Base-by-base conservation (phyloP, 2,113 vertebrate genomes). In the Halcyon malimbica region DNA sequence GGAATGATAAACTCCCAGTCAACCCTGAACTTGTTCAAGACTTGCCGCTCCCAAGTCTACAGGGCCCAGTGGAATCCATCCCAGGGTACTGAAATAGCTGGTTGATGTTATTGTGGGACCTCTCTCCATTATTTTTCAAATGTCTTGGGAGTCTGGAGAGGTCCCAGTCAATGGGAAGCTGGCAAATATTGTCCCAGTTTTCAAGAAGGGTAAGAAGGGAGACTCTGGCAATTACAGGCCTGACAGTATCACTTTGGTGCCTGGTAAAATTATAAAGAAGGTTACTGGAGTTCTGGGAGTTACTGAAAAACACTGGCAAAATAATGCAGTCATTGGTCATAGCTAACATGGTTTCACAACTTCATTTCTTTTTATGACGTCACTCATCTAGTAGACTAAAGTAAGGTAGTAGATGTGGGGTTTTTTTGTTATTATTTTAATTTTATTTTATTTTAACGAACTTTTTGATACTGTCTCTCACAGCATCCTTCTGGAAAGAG, bases 321-420 rank as follows among this genome's bases (percentile, higher is more conserved):
- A 46, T 13, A 78, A 12, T 3, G 3, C 24, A 85, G 44, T 18
- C 18, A 24, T 10, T 78, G 24, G 9, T 71, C 11, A 39, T 17
- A 73, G 26, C 10, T 23, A 71, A 16, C 15, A 28, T 0, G 0
- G 6, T 3, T 70, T 82, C 33, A 51, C 0, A 77, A 8, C 33
- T 54, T 29, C 39, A 82, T 88, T 65, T 69, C n/a, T 20, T 88
- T 73, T 41, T 69, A 16, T 69, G 13, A 50, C 35, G 11, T 26
- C 18, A 51, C 33, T 18, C 8, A 62, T 31, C 11, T 70, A 41
- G 8, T 10, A 79, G 26, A 57, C 29, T 37, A 53, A 86, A 18
- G 8, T 14, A 70, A 86, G 12, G 8, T 7, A 28, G 10, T 37
- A 74, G 9, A 35, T 11, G 5, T 54, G 42, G 15, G 37, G 6